phyloP scores from a whole-genome alignment of 2,113 vertebrate genomes.

The Paraplagusia blochii region DNA sequence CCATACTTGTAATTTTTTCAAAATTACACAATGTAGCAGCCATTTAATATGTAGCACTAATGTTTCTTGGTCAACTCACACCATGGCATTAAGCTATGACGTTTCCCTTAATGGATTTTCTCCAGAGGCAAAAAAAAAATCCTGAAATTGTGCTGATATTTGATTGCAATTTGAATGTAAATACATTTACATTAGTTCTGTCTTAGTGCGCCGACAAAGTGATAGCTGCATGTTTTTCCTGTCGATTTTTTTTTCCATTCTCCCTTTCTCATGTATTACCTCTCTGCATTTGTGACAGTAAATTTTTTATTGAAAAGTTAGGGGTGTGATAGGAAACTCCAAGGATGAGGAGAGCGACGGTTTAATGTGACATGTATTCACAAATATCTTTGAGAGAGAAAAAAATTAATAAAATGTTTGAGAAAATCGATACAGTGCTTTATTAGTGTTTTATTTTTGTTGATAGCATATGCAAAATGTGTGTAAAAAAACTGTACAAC shows the following conservation, averaged over 20 bases:
- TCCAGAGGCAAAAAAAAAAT: conserved; percentile 26
- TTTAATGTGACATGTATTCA: conserved; percentile 54
- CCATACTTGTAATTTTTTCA: conserved; percentile 50
- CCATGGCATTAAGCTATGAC: conserved; percentile 17
- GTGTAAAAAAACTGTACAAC: too few relatives aligned
- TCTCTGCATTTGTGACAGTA: conserved; percentile 59
- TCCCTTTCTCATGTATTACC: conserved; percentile 51
- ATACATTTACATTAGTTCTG: conserved; percentile 73
- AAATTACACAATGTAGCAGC: conserved; percentile 59
- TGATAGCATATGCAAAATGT: too few relatives aligned
- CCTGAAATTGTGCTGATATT: conserved; percentile 48
- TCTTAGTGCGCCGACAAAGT: conserved; percentile 60
- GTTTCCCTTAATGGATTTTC: conserved; percentile 28
- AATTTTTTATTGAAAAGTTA: conserved; percentile 57
- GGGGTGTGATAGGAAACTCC: conserved; percentile 41
- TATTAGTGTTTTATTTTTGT: conserved; percentile 6
- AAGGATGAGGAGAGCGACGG: conserved; percentile 56
- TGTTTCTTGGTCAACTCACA: conserved; percentile 34
- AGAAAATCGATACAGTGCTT: conserved; percentile 5
- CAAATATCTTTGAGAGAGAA: conserved; percentile 55
- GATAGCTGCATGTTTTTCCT: conserved; percentile 67
- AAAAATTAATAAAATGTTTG: conserved; percentile 62
- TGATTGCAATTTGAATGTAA: conserved; percentile 75
- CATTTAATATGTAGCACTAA: conserved; percentile 63
- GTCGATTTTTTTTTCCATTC: conserved; percentile 61